phyloP scores from a whole-genome alignment of 2,113 vertebrate species.

The Clarias batrachus region DNA sequence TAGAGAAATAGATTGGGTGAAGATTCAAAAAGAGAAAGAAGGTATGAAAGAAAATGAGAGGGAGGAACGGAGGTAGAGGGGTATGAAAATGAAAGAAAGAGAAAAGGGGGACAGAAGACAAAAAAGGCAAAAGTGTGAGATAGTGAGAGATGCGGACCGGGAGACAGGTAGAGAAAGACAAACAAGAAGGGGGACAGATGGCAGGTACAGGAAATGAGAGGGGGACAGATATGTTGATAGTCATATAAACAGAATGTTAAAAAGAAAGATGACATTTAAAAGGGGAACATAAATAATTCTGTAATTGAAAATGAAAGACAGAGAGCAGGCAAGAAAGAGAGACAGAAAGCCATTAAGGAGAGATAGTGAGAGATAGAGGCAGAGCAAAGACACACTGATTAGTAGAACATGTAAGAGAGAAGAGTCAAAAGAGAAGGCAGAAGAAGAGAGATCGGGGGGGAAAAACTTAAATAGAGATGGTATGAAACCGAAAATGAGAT shows the following conservation, averaged over 20 bases:
- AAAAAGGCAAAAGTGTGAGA: background rate
- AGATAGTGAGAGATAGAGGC: background rate
- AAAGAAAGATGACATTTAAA: background rate
- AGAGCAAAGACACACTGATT: background rate
- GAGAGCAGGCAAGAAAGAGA: background rate
- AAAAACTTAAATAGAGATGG: background rate
- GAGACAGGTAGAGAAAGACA: background rate
- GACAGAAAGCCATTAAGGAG: background rate
- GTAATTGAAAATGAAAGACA: background rate
- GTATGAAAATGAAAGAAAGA: background rate
- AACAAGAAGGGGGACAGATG: background rate
- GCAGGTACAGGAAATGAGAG: background rate
- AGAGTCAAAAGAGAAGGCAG: background rate
- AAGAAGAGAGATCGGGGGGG: too few relatives aligned
- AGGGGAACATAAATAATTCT: too few relatives aligned
- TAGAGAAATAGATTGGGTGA: background rate
- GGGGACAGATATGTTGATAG: background rate
- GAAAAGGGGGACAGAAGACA: background rate
- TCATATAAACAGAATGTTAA: background rate
- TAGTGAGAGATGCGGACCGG: background rate
- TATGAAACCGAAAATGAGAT: background rate
- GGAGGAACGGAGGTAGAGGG: conserved; percentile 43
- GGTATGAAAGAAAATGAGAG: conserved; percentile 15
- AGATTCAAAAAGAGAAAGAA: background rate
- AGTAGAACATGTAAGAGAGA: background rate